Evolutionary conservation across 2,113 vertebrate species (phyloP), one percentile per base, ranked within the genome.

Genomic region (Pycnonotus jocosus): DNA sequence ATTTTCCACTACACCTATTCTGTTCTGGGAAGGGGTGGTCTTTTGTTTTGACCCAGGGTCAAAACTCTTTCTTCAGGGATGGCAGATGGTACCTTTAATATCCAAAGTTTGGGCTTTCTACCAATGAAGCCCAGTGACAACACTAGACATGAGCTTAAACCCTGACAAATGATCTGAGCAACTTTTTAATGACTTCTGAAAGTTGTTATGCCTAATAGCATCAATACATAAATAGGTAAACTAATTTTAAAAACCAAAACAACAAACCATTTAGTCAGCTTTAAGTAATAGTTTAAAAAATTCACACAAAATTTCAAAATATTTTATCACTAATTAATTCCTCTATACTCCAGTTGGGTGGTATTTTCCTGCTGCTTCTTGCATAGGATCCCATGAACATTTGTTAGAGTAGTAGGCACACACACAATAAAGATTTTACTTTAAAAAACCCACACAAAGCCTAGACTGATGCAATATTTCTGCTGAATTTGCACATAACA

Each of bases 401-500:
- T 82, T 80, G 18, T 76, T 65, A 73, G n/a, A 77, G 58, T 66
- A 90, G 79, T 12, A 61, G 44, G 14, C n/a, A 73, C 7, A 73
- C 9, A 57, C 20, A 48, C 10, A 79, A 17, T 64, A 68, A 79
- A 76, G 28, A 90, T 44, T 93, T 62, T 71, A 64, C 37, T 73
- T 60, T 88, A 35, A 57, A 57, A 93, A 96, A 38, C 7, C 35
- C 13, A 4, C 10, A 53, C 18, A 53, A 47, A 72, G 57, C 9
- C 51, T 61, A 82, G 53, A 66, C 9, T 27, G 21, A 83, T 79
- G 44, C 9, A 64, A 20, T 47, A 30, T 54, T 90, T 92, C 85
- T 93, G 53, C 53, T 83, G 77, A 92, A 86, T 95, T 76, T 84
- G 48, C 38, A 79, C 12, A 33, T 40, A 95, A 72, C 23, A 50